A percentile compares a stretch with the other conserved stretches of the same genome.
phyloP scores from a whole-genome alignment of 2,888 invertebrate genomes.

The Patella caerulea region DNA sequence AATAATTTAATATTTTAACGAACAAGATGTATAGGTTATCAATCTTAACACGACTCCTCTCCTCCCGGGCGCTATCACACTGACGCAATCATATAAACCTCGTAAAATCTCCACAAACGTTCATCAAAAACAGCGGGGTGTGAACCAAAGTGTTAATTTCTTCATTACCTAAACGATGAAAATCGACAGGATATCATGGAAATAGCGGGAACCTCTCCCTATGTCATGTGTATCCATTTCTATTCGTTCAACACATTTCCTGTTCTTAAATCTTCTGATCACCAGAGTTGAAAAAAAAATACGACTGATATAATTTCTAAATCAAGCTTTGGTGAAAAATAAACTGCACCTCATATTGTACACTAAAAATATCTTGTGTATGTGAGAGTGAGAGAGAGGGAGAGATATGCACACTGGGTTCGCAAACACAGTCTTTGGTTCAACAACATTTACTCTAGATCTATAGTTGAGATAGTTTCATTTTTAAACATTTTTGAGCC shows the following conservation, averaged over 20 bases:
- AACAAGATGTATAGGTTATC: neutral
- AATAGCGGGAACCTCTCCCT: neutral
- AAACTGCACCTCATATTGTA: neutral
- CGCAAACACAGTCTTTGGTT: too few species aligned
- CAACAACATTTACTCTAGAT: too few species aligned
- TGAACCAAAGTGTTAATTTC: conserved; percentile 4
- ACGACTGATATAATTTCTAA: too few species aligned
- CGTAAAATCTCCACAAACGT: neutral
- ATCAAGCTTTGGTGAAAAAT: too few species aligned
- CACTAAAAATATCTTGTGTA: neutral
- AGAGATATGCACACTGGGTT: conserved; percentile 16
- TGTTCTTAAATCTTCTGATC: neutral
- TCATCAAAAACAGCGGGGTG: neutral
- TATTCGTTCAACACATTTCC: neutral
- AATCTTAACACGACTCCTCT: neutral
- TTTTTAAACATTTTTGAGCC: too few species aligned
- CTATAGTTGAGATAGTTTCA: too few species aligned
- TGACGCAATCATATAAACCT: conserved; percentile 4
- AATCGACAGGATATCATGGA: neutral
- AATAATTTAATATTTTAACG: neutral
- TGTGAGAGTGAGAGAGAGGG: conserved; percentile 4
- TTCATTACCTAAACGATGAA: conserved; percentile 2
- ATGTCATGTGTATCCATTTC: conserved; percentile 1
- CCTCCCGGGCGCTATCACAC: neutral
- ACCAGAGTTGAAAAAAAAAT: too few species aligned